Evolutionary conservation across 2,797 vertebrate genomes (phyloP), one percentile per base, ranked within the genome.

Genomic region (Lacerta viridis): DNA sequence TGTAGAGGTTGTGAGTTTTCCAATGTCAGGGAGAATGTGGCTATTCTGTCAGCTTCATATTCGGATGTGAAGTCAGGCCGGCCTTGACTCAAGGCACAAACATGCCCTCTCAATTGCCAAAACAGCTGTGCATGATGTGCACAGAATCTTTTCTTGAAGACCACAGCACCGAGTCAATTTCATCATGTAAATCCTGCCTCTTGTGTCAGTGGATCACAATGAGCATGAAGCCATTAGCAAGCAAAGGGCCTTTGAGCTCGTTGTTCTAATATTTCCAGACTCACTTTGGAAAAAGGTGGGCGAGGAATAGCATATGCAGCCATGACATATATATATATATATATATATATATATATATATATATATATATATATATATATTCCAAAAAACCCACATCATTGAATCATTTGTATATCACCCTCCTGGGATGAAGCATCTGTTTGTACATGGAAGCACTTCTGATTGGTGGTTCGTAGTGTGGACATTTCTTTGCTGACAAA

Each of bases 401-500:
- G 27, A 18, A 50, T 81, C 80, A 20, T 36, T 81, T 20, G 11
- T 36, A 79, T 6, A 50, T 88, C 39, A 79, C 66, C 55, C 39
- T n/a, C 29, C 43, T 41, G 77, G 88, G 80, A 85, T 74, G 55
- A 39, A 89, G 55, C 69, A 75, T 85, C 77, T 85, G 83, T 89
- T 80, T 46, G 1, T 41, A 46, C 69, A 80, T 50, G 25, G n/a
- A 85, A 72, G 75, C 71, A 75, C 79, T 85, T 80, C 72, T 29
- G 69, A 5, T 27, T 80, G n/a, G 46, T 61, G 80, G 69, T 25
- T 80, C 39, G 8, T 27, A 72, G 39, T 74, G 27, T 72, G 74
- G 25, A 43, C 2, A 23, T 78, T 15, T 84, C 88, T 50, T 85
- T 68, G 41, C 15, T 75, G 71, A 50, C 68, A 85, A 85, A 39